A percentile compares a stretch with the other conserved stretches of the same genome.
Evolutionary conservation across 1,140 invertebrate species (phyloP).

Genomic region (Nomia melanderi): DNA sequence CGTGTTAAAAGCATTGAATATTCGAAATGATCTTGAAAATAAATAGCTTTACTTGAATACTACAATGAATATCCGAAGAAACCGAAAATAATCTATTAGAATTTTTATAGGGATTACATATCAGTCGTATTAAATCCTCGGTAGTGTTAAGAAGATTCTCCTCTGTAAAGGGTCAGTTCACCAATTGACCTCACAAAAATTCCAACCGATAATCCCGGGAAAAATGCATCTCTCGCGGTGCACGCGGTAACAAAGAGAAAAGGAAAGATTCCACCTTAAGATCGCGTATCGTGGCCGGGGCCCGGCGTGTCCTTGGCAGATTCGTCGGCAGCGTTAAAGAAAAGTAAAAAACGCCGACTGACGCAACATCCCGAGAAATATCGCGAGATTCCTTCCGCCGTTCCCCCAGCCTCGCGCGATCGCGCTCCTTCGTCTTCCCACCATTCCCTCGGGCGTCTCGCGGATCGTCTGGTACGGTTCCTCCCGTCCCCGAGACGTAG

Average conservation of each 20-base stretch:
- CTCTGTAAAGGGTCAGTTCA: too few relatives aligned
- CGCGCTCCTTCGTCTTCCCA: slow-evolving; percentile 16
- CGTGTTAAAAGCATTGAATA: too few relatives aligned
- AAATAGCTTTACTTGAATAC: too few relatives aligned
- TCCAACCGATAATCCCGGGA: too few relatives aligned
- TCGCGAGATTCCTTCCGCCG: slow-evolving; percentile 58
- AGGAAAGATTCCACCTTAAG: slow-evolving; percentile 12
- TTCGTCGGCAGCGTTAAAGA: slow-evolving; percentile 34
- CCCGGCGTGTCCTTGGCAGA: slow-evolving; percentile 34
- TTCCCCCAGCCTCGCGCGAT: slow-evolving; percentile 7
- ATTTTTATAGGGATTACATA: too few relatives aligned
- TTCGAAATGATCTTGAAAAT: too few relatives aligned
- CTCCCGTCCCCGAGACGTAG: not conserved
- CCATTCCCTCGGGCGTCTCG: not conserved
- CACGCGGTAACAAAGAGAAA: not conserved
- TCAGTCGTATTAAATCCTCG: too few relatives aligned
- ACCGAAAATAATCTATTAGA: too few relatives aligned
- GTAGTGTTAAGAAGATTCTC: too few relatives aligned
- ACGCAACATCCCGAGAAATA: slow-evolving; percentile 63
- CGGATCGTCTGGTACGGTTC: not conserved
- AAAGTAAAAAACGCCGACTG: slow-evolving; percentile 58
- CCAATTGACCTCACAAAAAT: too few relatives aligned
- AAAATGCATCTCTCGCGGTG: not conserved
- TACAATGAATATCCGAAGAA: too few relatives aligned
- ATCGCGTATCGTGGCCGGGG: not conserved